Evolutionary conservation across 92 coral and sea anemone genomes (phyloP), one percentile per base, ranked within the genome.

Genomic region (Bergia puertoricense): DNA sequence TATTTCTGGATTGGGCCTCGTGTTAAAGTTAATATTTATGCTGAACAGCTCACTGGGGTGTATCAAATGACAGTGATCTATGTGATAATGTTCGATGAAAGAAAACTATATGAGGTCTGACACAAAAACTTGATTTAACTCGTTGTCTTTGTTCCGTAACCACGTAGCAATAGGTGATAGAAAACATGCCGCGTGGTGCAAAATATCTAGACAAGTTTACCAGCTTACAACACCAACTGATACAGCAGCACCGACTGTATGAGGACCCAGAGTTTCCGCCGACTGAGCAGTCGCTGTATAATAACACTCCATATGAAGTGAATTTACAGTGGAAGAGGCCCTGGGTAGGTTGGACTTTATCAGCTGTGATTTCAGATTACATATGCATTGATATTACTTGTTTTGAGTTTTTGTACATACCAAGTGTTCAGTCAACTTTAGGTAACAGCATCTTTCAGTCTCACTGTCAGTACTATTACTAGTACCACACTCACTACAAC

Each of bases 231-330:
- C 85, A 90, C 78, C 91, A 90, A 57, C 93, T 94, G 40, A 85
- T 90, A 11, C 88, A 81, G 46, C 88, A 88, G 48, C 92, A 94
- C 37, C 85, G 44, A 6, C 77, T 94, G 82, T 92, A 81, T n/a
- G 94, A 94, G 51, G 96, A 92, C 86, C 91, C 85, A 56, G 96
- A 92, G 37, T 94, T 94, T 88, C 96, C 94, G 85, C 93, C 96
- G 51, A 67, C 59, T 72, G 57, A 65, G 42, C 91, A 91, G 69
- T 92, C 93, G 46, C 92, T 94, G 22, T 89, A 83, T 74, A 73
- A 88, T 72, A 89, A 83, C 76, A 92, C 92, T 78, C 92, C 94
- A 38, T 92, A 89, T 44, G 82, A 92, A 7, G 94, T 91, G 22
- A 65, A 23, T 37, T 85, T 94, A n/a, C 85, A 88, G 80, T 94